Evolutionary conservation across 2,797 vertebrate genomes (phyloP), one percentile per base, ranked within the genome.

Genomic region (Lacerta bilineata): DNA sequence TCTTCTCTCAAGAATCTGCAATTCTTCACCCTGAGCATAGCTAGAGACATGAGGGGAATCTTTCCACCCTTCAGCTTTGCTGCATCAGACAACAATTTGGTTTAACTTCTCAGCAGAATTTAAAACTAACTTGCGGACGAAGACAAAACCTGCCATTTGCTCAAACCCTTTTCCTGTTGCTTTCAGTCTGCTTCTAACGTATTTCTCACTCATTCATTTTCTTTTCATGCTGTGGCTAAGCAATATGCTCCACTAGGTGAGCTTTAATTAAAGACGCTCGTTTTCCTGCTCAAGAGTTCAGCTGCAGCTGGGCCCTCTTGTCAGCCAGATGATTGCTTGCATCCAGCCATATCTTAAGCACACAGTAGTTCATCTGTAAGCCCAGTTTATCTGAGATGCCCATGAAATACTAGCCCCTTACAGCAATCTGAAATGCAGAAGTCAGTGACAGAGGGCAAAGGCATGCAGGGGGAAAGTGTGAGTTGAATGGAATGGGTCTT

Each of bases 401-500:
- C 36, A 20, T 20, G 33, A 85, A 75, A 80, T 61, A 29, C 68
- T 55, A 13, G 23, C 55, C 23, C 23, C 23, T n/a, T 66, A 29
- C 33, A 75, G 59, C 71, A 80, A 76, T 23, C n/a, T 68, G 61
- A 33, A 89, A 80, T 68, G 83, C 55, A 64, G 36, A 72, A 85
- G 69, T 81, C 77, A 55, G 41, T 43, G 88, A 85, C 71, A 50
- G 84, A 76, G 33, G 23, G 83, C 27, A 50, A 85, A 89, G 25
- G 61, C 83, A 89, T 76, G 84, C 69, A 81, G 69, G 66, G 55
- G 59, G 74, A 39, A 41, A 80, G 55, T n/a, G 20, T 59, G 33
- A 13, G 23, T 46, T 36, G 82, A 89, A 89, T 85, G 59, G 78
- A 89, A 72, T 68, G 39, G 50, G 41, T 68, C 55, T 85, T 68